These are phyloP conservation scores for Macrotrachela quadricornifera DNA, from an alignment of 1,140 invertebrate species.

Conservation along the genomic window DNA sequence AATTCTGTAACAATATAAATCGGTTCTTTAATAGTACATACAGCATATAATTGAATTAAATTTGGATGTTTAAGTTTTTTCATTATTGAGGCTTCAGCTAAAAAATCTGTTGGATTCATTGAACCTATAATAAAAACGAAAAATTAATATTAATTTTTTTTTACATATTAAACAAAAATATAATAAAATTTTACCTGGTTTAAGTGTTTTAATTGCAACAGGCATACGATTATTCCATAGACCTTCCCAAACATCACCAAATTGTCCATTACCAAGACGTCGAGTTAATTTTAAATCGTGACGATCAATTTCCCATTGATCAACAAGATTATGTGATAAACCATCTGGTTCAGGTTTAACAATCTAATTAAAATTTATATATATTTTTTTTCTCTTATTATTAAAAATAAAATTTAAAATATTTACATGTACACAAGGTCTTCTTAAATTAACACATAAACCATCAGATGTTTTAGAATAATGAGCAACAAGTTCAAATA, in stretches of 20 bases:
- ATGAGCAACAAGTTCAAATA: constrained; percentile 87
- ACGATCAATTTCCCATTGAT: neutral
- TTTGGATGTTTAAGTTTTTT: constrained; percentile 78
- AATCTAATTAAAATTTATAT: neutral
- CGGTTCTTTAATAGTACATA: constrained; percentile 90
- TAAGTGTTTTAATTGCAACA: constrained; percentile 92
- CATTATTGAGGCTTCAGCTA: constrained; percentile 97
- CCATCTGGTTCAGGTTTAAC: neutral
- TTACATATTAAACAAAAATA: too few relatives aligned
- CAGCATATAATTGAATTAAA: constrained; percentile 91
- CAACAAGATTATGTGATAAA: neutral
- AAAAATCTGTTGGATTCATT: constrained; percentile 97
- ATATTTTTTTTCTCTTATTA: neutral
- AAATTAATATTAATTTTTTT: too few relatives aligned
- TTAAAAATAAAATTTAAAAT: too few relatives aligned
- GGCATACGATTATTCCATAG: constrained; percentile 44
- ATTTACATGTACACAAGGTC: constrained; percentile 44
- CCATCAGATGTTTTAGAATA: constrained; percentile 91
- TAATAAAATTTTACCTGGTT: too few relatives aligned
- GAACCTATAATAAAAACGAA: too few relatives aligned
- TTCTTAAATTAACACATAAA: constrained; percentile 78
- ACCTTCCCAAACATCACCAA: constrained; percentile 97
- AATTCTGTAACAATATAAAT: constrained; percentile 98
- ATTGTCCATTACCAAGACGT: constrained; percentile 93
- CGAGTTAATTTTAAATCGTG: constrained; percentile 39